Evolutionary conservation across 2,888 invertebrate species (phyloP).

Genomic region (Eucriotettix oculatus): DNA sequence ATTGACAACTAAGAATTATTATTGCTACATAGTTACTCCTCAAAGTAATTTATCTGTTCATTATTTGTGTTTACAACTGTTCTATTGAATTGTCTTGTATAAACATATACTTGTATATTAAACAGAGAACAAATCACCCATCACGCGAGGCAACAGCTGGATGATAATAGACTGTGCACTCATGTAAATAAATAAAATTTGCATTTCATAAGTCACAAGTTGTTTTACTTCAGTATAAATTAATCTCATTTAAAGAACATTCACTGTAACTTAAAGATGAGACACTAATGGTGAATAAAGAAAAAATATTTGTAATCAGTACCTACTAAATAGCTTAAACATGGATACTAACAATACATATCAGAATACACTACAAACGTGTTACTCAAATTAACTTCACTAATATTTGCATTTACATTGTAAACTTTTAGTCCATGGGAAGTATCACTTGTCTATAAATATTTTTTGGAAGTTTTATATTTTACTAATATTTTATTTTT

Average conservation of each 20-base stretch:
- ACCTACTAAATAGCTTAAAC: too few relatives aligned
- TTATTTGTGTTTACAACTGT: not conserved
- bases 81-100: not conserved
- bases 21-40: not conserved
- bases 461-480: slow-evolving; percentile 10
- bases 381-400: too few relatives aligned
- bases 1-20: not conserved
- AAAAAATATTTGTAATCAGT: too few relatives aligned
- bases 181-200: too few relatives aligned
- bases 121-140: not conserved
- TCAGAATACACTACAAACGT: too few relatives aligned
- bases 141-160: not conserved
- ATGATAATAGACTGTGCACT: too few relatives aligned
- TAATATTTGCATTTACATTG: slow-evolving; percentile 1
- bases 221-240: too few relatives aligned
- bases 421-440: slow-evolving; percentile 3
- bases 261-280: too few relatives aligned
- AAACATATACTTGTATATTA: not conserved
- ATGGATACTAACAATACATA: too few relatives aligned
- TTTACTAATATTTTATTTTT: slow-evolving; percentile 6
- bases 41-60: not conserved
- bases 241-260: too few relatives aligned
- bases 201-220: too few relatives aligned
- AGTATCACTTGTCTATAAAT: slow-evolving; percentile 10
- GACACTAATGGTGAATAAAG: too few relatives aligned